Evolutionary conservation across 1,140 invertebrate species (phyloP).

Genomic region (Trinorchestia longiramus): DNA sequence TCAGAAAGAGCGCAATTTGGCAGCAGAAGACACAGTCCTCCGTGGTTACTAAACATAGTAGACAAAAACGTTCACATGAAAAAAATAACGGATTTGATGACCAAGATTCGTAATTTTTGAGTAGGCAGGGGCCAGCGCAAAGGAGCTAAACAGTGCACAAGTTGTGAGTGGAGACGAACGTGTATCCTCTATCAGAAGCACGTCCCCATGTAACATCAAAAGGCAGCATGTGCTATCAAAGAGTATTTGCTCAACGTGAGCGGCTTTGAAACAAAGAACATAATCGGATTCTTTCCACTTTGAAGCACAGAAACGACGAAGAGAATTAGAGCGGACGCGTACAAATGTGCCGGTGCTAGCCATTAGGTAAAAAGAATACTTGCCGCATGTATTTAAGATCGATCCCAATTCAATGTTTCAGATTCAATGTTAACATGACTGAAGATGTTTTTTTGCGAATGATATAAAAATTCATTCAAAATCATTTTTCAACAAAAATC

Average conservation of each 20-base stretch:
- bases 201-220: conserved; percentile 10
- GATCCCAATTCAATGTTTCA: not conserved
- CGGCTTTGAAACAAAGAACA: conserved; percentile 13
- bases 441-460: not conserved
- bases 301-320: not conserved
- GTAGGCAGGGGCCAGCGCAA: not conserved
- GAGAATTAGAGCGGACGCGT: not conserved
- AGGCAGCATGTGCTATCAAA: not conserved
- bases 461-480: not conserved
- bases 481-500: not conserved
- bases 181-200: not conserved
- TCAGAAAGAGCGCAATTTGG: not conserved
- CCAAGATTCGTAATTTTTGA: not conserved
- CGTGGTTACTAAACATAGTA: not conserved
- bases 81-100: not conserved
- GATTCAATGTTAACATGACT: not conserved
- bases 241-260: conserved; percentile 18
- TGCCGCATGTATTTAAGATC: not conserved
- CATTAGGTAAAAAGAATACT: not conserved
- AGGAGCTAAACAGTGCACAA: not conserved
- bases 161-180: not conserved
- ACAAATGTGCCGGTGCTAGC: not conserved
- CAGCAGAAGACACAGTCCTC: not conserved
- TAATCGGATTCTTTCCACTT: conserved; percentile 42
- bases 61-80: not conserved